Base-by-base conservation (phyloP, 1,140 invertebrate species). In the Cylas formicarius region DNA sequence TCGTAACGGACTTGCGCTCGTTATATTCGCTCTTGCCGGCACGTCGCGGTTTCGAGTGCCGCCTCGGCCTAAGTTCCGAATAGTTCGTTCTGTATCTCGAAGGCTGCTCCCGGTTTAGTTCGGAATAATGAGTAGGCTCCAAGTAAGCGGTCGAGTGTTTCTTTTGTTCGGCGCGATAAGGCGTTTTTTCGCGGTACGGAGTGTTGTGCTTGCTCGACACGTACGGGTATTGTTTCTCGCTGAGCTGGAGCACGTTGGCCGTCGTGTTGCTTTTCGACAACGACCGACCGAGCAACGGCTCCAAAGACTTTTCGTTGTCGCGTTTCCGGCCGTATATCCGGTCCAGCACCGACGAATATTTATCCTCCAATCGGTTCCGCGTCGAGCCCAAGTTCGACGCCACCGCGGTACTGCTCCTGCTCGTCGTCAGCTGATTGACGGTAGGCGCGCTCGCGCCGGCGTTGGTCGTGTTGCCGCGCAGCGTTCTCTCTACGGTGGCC, bases 301-400 rank as follows among this genome's bases (percentile, higher is more conserved):
- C 81, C 18, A 80, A 56, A 0, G 79, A 81, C 62, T 78, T 76
- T 43, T 84, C 81, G 4, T 71, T 67, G 61, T 79, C 74, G 23
- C 61, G 75, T 55, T 73, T 78, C 49, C 74, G 66, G 10, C 68
- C 63, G 1, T 77, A 74, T 37, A 82, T 77, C 46, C 73, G 73
- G 48, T 85, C 82, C 45, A 85, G 67, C 13, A 83, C 72, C 7
- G 78, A 72, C 7, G 77, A 77, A 63, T 85, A 85, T 63, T 85
- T 85, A 53, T 84, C 80, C 62, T 84, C 82, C 42, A 84, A 61
- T 2, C 81, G 73, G 44, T 65, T 78, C n/a, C 81, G 68, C 2
- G 79, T 76, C 19, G 57, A 68, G 24, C n/a, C 20, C 23, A 36
- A 1, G 78, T 75, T 74, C 57, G n/a, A 46, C n/a, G 56, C 67